phyloP scores from a whole-genome alignment of 1,140 invertebrate genomes.

The Drosophila santomea region DNA sequence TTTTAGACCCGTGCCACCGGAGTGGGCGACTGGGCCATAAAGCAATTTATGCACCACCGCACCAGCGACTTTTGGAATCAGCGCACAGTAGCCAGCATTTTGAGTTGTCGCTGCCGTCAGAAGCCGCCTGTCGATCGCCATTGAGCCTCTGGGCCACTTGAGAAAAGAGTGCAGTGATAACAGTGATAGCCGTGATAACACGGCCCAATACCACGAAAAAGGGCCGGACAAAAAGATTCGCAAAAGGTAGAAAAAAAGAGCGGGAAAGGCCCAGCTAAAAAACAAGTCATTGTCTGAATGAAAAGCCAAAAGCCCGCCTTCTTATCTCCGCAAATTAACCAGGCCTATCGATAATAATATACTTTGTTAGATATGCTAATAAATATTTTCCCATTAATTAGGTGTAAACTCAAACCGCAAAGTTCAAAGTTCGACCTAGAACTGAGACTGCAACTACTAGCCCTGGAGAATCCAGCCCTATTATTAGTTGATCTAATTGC shows the following conservation, averaged over 20 bases:
- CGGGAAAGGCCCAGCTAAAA: neutral
- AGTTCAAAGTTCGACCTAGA: conserved; percentile 17
- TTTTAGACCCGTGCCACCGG: conserved; percentile 21
- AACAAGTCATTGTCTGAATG: neutral
- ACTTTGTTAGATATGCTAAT: neutral
- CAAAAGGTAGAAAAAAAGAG: neutral
- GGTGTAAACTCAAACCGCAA: neutral
- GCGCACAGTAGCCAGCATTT: conserved; percentile 65
- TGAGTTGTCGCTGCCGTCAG: conserved; percentile 23
- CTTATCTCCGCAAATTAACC: too few relatives aligned
- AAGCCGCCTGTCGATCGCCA: conserved; percentile 32
- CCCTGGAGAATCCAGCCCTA: conserved; percentile 17
- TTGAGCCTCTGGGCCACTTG: conserved; percentile 46
- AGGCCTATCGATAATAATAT: neutral
- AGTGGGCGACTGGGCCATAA: conserved; percentile 58
- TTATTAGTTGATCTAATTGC: conserved; percentile 59
- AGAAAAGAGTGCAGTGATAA: conserved; percentile 77
- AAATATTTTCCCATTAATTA: neutral
- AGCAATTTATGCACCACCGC: conserved; percentile 74
- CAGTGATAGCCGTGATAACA: conserved; percentile 5
- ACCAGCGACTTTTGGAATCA: conserved; percentile 75
- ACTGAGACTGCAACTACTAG: conserved; percentile 17
- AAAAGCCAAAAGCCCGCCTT: too few relatives aligned
- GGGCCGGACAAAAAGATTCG: conserved; percentile 17
- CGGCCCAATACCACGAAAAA: conserved; percentile 8